Evolutionary conservation across 2,888 invertebrate species (phyloP), one percentile per base, ranked within the genome.

Genomic region (Sarcophaga subvicina): DNA sequence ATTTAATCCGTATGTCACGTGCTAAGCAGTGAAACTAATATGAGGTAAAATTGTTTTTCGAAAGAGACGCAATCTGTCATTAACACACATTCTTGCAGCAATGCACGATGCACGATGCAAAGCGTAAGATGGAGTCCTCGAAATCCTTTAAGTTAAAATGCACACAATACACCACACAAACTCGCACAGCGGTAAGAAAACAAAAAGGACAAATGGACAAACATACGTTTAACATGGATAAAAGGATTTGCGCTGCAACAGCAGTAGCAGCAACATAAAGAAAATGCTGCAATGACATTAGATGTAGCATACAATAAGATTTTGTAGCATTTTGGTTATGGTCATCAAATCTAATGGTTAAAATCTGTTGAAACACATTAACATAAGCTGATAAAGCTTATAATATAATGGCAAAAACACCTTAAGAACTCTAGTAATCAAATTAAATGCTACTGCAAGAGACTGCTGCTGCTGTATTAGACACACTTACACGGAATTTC

Each of bases 1-100:
- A 92, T 92, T 91, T 91, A 92, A 90, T 91, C 89, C 87, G 77
- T 89, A 90, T 90, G 91, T 91, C 92, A 92, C 91, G 92, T 91
- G 91, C 90, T 88, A 64, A 81, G 70, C 71, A 72, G 25, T 59
- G 66, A 54, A 82, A 82, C 71, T 79, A 85, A 79, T 85, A 80
- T 62, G 37, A 37, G 14, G 63, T 45, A 72, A 67, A 76, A 72
- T 72, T 54, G 63, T 45, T 66, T 64, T 22, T 54, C 54, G 37
- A 22, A 5, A 14, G 20, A 37, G 11, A 12, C 37, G 72, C 17
- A 78, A 66, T 59, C 20, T 71, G 54, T 47, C 54, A 54, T 54
- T 54, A 12, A 54, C 54, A 54, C 54, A 54, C 12, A 54, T 12
- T n/a, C 25, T 49, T n/a, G 17, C 25, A 12, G 5, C 27, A 54